Evolutionary conservation across 2,113 vertebrate genomes (phyloP).

Genomic region (Misgurnus mizolepis): DNA sequence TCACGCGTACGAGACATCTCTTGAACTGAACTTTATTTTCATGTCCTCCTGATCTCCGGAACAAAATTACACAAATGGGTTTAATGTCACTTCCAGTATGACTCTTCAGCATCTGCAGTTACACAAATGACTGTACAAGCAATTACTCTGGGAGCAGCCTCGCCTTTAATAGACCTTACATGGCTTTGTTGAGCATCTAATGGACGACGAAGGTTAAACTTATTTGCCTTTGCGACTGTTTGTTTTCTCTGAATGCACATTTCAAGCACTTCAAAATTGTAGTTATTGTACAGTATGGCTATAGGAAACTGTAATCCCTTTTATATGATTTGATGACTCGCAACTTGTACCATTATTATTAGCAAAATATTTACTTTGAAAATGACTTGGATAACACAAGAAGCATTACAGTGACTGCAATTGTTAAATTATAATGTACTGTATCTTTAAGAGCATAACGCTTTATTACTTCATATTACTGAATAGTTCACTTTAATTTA

Average conservation of each 20-base stretch:
- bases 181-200: not conserved
- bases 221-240: not conserved
- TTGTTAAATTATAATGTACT: too few relatives aligned
- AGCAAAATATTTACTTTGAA: too few relatives aligned
- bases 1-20: not conserved
- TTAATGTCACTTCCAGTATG: not conserved
- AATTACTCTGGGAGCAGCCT: slow-evolving; percentile 1
- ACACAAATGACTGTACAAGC: slow-evolving; percentile 11
- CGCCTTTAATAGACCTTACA: not conserved
- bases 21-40: slow-evolving; percentile 1
- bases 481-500: too few relatives aligned
- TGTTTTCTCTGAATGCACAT: not conserved
- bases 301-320: too few relatives aligned
- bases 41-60: not conserved
- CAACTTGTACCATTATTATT: too few relatives aligned
- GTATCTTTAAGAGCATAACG: too few relatives aligned
- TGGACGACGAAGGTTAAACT: not conserved
- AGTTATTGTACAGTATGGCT: too few relatives aligned
- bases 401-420: too few relatives aligned
- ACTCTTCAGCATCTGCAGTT: not conserved
- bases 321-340: too few relatives aligned
- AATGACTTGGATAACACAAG: too few relatives aligned
- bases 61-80: slow-evolving; percentile 9
- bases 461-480: too few relatives aligned
- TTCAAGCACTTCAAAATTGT: too few relatives aligned